Percentiles rank a stretch among this genome's conserved stretches.
Conservation (phyloP, 2,113 vertebrate species). For the Dasypus novemcinctus region DNA sequence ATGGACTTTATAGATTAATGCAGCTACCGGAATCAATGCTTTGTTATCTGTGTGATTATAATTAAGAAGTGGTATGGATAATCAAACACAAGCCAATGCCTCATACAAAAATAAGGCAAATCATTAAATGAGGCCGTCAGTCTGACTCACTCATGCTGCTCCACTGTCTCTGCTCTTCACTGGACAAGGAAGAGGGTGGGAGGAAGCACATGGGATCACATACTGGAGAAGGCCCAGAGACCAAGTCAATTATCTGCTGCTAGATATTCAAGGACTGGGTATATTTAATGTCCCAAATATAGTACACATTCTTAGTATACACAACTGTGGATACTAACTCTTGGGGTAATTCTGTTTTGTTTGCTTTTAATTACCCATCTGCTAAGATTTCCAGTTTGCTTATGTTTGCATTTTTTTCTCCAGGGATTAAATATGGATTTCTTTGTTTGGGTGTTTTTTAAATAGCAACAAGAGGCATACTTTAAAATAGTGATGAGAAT, state of each 20-base stretch:
- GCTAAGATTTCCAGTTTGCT: slow-evolving; percentile 49
- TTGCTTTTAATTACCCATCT: slow-evolving; percentile 73
- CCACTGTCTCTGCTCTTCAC: not conserved
- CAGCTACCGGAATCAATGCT: not conserved
- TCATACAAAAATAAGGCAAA: not conserved
- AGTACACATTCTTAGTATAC: not conserved
- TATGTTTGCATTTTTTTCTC: slow-evolving; percentile 44
- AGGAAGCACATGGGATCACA: not conserved
- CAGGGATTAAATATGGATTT: slow-evolving; percentile 56
- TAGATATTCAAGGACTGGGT: not conserved
- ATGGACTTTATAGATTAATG: not conserved
- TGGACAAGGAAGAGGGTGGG: not conserved
- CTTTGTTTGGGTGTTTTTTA: slow-evolving; percentile 45
- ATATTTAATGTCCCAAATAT: slow-evolving; percentile 17
- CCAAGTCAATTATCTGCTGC: not conserved
- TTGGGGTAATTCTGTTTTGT: slow-evolving; percentile 31
- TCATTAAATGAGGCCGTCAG: not conserved
- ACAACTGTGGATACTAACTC: not conserved
- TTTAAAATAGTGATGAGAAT: slow-evolving; percentile 21
- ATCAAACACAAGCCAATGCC: not conserved
- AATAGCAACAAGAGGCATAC: slow-evolving; percentile 56
- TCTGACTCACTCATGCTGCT: not conserved
- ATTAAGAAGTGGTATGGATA: not conserved
- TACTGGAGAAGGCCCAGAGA: not conserved
- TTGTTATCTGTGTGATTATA: not conserved